Conservation (phyloP, 2,113 vertebrate genomes). For the Phyllopteryx taeniolatus region DNA sequence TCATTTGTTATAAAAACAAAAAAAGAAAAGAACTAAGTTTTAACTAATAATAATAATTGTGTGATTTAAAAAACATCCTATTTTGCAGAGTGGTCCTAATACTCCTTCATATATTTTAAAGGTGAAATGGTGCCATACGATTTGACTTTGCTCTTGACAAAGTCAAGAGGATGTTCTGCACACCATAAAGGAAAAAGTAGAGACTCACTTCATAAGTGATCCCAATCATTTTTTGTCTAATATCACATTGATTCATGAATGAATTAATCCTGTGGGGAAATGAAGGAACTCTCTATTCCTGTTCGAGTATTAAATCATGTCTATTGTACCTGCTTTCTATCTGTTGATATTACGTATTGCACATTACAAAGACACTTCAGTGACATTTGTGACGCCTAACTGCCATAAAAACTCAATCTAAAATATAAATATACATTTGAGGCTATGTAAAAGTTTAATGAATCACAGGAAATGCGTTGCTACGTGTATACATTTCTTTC, state of each 20-base stretch:
- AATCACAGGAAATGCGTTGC: conserved; percentile 31
- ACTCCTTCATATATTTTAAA: neutral
- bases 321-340: conserved; percentile 13
- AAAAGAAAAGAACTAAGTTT: neutral
- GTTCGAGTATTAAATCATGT: neutral
- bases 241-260: neutral
- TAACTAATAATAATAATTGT: neutral
- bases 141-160: conserved; percentile 1
- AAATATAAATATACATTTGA: conserved; percentile 1
- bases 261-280: neutral
- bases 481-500: conserved; percentile 29
- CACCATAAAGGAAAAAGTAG: neutral
- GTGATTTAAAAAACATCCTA: neutral
- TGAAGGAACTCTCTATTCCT: neutral
- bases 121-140: neutral
- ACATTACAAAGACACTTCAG: conserved; percentile 22
- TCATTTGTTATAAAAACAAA: neutral
- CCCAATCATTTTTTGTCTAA: neutral
- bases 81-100: neutral
- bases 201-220: neutral
- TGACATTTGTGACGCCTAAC: conserved; percentile 17
- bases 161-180: neutral
- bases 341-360: conserved; percentile 34
- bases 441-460: conserved; percentile 26
- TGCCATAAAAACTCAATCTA: conserved; percentile 18